Base-by-base conservation (phyloP, 2,113 vertebrate genomes). In the Crotophaga sulcirostris region DNA sequence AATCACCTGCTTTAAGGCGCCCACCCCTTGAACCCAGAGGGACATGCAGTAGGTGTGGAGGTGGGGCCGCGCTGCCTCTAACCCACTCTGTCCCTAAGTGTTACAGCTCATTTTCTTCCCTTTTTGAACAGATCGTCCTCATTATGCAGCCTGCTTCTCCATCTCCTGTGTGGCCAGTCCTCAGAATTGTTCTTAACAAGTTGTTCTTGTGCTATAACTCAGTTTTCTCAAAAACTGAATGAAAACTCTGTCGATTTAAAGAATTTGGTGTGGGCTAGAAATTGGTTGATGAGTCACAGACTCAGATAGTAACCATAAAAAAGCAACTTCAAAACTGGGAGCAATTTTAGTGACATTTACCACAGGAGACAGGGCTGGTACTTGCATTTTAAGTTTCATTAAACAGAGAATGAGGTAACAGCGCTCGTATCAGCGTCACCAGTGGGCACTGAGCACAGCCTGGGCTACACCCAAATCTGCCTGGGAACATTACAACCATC, bases 371-470 rank as follows among this genome's bases (percentile, higher is more conserved):
- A 85, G 86, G 45, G 64, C 74, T 0, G 1, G 77, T 54, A 66
- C 72, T 79, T 84, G 91, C 87, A 96, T 96, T 93, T 95, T 88
- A 92, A 94, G 85, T 93, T 93, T 94, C 56, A 86, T 95, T 94
- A 97, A 81, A 70, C 38, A 72, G 78, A 84, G 80, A 54, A 93
- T 45, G 78, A 95, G 60, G 75, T 63, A 90, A 45, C 56, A 36
- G 25, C n/a, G 4, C 47, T 90, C n/a, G 8, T 59, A 70, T 59
- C 74, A 83, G 92, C 31, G 5, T 91, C 89, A 85, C 28, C 90
- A 73, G 63, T 52, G 44, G 72, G 66, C 62, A 82, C 58, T 10
- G 16, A 79, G 69, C 49, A 85, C 60, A 60, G 78, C 79, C 75
- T 55, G 62, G 51, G 89, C 24, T 19, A 49, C 34, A 73, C 74